phyloP scores from a whole-genome alignment of 2,797 vertebrate species.

The Myotis pilosus region DNA sequence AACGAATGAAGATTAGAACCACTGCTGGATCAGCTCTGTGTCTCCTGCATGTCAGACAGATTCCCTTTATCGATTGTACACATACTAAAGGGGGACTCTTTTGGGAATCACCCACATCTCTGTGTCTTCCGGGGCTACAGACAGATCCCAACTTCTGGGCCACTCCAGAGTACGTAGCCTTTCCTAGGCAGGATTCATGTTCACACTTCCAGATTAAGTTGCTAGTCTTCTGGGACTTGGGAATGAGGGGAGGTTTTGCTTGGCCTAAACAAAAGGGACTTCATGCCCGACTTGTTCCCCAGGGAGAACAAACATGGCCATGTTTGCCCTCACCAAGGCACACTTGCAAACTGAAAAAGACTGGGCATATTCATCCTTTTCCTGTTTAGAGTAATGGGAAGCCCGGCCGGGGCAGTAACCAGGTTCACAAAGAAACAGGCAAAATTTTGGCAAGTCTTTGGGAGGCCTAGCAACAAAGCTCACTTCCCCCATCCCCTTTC shows the following conservation, averaged over 20 bases:
- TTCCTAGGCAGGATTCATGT: slow-evolving; percentile 10
- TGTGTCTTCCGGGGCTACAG: not conserved
- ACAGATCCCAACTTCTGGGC: not conserved
- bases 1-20: not conserved
- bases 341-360: slow-evolving; percentile 65
- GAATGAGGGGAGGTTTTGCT: slow-evolving; percentile 18
- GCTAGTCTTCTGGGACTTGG: not conserved
- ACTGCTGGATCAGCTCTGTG: not conserved
- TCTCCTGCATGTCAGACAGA: not conserved
- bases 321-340: slow-evolving; percentile 69
- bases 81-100: not conserved
- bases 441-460: slow-evolving; percentile 72
- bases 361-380: slow-evolving; percentile 56
- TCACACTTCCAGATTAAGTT: slow-evolving; percentile 26
- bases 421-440: slow-evolving; percentile 61
- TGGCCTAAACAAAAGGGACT: slow-evolving; percentile 64
- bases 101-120: not conserved
- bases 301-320: slow-evolving; percentile 69
- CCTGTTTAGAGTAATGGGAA: slow-evolving; percentile 53
- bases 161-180: not conserved
- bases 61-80: not conserved
- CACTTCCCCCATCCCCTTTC: slow-evolving; percentile 32
- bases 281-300: slow-evolving; percentile 66
- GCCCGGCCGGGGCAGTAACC: slow-evolving; percentile 56
- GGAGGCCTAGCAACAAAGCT: slow-evolving; percentile 76